Evolutionary conservation across 2,888 invertebrate genomes (phyloP).

Genomic region (Stictocephala bisonia): DNA sequence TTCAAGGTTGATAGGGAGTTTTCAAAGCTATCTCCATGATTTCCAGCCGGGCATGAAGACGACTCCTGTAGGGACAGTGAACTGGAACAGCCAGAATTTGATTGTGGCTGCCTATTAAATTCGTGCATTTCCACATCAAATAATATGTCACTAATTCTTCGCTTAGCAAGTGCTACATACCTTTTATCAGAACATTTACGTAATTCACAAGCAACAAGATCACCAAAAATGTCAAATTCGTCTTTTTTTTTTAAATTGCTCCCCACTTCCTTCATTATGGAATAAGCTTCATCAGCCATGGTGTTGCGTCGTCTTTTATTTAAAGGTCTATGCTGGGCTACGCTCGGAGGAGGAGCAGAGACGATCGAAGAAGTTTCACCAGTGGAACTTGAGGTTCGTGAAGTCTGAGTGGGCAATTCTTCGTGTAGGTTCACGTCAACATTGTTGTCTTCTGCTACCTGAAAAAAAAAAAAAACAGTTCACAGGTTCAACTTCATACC

Average conservation of each 20-base stretch:
- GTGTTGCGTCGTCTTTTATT: background rate
- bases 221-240: background rate
- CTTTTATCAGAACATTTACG: background rate
- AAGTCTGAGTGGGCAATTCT: background rate
- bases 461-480: background rate
- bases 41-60: background rate
- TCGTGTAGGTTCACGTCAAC: background rate
- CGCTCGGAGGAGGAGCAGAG: background rate
- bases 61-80: background rate
- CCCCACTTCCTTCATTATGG: background rate
- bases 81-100: background rate
- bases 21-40: background rate
- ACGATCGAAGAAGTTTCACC: background rate
- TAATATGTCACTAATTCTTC: background rate
- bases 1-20: background rate
- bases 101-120: background rate
- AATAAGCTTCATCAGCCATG: background rate
- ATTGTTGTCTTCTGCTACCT: background rate
- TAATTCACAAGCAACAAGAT: background rate
- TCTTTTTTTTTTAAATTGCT: background rate
- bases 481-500: no score
- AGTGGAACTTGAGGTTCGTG: background rate
- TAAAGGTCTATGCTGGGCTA: background rate
- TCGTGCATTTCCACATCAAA: background rate
- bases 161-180: background rate